A percentile compares a stretch with the other conserved stretches of the same genome.
phyloP scores from a whole-genome alignment of 2,113 vertebrate genomes.

The Brachyistius frenatus region DNA sequence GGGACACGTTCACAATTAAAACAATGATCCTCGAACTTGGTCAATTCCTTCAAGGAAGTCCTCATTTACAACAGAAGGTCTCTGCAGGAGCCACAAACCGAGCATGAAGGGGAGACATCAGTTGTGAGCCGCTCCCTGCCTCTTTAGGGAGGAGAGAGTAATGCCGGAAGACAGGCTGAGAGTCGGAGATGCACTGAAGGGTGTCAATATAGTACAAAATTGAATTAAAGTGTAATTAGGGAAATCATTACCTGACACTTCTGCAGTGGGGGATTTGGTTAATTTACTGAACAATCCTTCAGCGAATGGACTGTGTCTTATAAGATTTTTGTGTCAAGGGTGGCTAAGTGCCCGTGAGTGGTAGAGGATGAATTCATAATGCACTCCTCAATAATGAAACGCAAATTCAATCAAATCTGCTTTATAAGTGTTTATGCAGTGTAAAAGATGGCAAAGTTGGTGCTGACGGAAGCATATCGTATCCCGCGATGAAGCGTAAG shows the following conservation, averaged over 20 bases:
- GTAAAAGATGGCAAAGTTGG: constrained; percentile 30
- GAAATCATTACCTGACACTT: constrained; percentile 86
- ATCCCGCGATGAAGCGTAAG: background rate
- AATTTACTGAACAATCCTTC: constrained; percentile 82
- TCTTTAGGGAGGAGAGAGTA: constrained; percentile 64
- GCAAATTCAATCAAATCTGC: constrained; percentile 59
- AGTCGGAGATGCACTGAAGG: constrained; percentile 81
- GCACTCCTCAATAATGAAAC: constrained; percentile 56
- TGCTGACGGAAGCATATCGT: constrained; percentile 36
- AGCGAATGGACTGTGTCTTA: constrained; percentile 72
- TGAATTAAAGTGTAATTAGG: constrained; percentile 86
- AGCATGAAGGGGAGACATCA: constrained; percentile 72
- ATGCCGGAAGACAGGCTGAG: constrained; percentile 58
- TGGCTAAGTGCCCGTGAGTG: constrained; percentile 68
- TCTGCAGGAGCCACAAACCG: constrained; percentile 58
- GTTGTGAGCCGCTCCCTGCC: constrained; percentile 55
- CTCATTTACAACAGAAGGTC: constrained; percentile 52
- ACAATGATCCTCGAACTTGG: too few relatives aligned
- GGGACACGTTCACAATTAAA: background rate
- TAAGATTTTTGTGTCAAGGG: constrained; percentile 73
- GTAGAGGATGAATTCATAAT: constrained; percentile 67
- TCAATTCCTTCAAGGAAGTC: constrained; percentile 16
- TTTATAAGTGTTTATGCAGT: constrained; percentile 54
- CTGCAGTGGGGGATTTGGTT: constrained; percentile 80
- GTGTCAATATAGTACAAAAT: constrained; percentile 84